These are phyloP conservation scores for Sturnus vulgaris DNA, from an alignment of 2,113 vertebrate genomes.

Conservation along the genomic window DNA sequence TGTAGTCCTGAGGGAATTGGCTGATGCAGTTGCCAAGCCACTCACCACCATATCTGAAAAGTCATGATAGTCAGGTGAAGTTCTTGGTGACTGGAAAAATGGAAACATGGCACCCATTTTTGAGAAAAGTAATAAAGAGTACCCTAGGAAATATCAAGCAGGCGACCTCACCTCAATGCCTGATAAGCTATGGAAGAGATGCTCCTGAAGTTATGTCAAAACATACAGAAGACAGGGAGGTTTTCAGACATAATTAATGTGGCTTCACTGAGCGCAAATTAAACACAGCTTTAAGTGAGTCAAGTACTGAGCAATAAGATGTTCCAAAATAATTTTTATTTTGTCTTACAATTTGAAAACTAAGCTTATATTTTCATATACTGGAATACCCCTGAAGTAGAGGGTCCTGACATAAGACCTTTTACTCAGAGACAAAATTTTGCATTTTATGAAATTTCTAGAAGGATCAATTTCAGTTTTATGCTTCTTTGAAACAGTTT, in stretches of 20 bases:
- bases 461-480: background rate
- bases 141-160: background rate
- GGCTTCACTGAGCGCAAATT: background rate
- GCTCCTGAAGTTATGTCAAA: background rate
- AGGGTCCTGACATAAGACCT: accelerated
- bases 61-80: background rate
- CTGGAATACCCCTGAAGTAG: background rate
- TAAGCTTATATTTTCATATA: background rate
- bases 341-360: background rate
- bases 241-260: background rate
- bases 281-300: background rate
- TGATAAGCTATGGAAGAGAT: background rate
- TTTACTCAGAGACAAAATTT: background rate
- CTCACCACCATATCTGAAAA: background rate
- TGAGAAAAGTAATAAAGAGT: background rate
- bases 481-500: background rate
- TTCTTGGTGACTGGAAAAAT: background rate
- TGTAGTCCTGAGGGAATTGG: background rate
- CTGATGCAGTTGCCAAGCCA: background rate
- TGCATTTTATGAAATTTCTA: background rate
- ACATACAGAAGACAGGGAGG: background rate
- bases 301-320: background rate
- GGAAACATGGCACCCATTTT: background rate
- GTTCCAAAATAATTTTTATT: background rate
- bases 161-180: background rate